These are phyloP conservation scores for Cynopterus brachyotis DNA, from an alignment of 2,113 vertebrate genomes.

Conservation along the genomic window DNA sequence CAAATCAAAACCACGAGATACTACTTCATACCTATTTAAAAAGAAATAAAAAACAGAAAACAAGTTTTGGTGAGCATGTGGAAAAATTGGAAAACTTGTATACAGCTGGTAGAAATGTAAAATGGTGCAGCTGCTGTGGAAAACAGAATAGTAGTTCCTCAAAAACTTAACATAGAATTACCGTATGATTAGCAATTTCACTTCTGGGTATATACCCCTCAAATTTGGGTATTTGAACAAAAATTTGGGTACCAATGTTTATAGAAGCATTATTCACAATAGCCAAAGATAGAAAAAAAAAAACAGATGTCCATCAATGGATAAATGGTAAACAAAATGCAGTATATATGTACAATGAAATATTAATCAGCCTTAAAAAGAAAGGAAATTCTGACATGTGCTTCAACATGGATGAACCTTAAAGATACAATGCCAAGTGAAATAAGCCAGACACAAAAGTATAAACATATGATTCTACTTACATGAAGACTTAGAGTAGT, in stretches of 20 bases:
- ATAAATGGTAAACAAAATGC: neutral
- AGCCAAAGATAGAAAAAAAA: neutral
- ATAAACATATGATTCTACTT: neutral
- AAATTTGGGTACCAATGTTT: neutral
- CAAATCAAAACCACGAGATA: neutral
- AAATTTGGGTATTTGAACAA: neutral
- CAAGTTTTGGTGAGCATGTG: neutral
- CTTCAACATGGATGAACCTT: neutral
- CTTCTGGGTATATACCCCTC: neutral
- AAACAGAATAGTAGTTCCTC: neutral
- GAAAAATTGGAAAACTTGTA: neutral
- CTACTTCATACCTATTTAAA: neutral
- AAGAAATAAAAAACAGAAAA: neutral
- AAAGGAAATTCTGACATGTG: neutral
- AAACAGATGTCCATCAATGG: neutral
- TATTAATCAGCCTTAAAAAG: neutral
- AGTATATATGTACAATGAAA: neutral
- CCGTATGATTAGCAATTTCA: neutral
- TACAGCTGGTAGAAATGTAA: neutral
- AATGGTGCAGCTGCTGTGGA: neutral
- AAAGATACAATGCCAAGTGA: neutral
- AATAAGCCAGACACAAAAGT: neutral
- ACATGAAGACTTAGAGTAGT: neutral
- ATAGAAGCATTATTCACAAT: neutral
- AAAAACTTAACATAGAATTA: neutral